phyloP scores from a whole-genome alignment of 2,888 invertebrate genomes.

The Bruchidius siliquastri region DNA sequence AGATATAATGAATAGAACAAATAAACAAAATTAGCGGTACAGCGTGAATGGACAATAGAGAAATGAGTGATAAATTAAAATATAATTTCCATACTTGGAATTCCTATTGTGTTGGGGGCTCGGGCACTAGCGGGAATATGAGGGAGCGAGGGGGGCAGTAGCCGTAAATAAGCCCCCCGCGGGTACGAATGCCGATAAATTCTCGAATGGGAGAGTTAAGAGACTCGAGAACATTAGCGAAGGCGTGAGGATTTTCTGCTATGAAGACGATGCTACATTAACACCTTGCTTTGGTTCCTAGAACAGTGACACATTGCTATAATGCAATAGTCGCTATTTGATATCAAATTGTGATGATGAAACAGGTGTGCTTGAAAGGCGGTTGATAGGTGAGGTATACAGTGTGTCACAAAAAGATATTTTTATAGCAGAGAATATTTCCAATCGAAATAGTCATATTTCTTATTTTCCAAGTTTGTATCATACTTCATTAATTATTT shows the following conservation, averaged over 20 bases:
- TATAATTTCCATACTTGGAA: slow-evolving; percentile 47
- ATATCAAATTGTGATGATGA: too few species aligned
- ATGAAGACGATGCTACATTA: not conserved
- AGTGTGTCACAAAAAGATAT: not conserved
- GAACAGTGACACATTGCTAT: not conserved
- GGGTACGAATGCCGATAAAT: slow-evolving; percentile 47
- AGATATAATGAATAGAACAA: slow-evolving; percentile 39
- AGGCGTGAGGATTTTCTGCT: not conserved
- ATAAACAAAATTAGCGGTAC: slow-evolving; percentile 47
- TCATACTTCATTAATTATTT: too few species aligned
- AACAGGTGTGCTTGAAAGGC: too few species aligned
- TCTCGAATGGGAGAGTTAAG: slow-evolving; percentile 46
- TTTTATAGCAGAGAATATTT: not conserved
- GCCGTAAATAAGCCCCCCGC: slow-evolving; percentile 43
- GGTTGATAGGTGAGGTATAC: too few species aligned
- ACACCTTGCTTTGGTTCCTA: not conserved
- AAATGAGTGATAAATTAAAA: slow-evolving; percentile 47
- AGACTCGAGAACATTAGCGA: slow-evolving; percentile 33
- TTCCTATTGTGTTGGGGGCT: slow-evolving; percentile 34
- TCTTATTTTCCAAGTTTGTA: too few species aligned
- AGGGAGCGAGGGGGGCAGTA: slow-evolving; percentile 43
- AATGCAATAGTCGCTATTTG: too few species aligned
- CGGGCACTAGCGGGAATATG: slow-evolving; percentile 8
- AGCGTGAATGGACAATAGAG: slow-evolving; percentile 42
- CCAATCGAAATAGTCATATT: too few species aligned